Evolutionary conservation across 2,113 vertebrate species (phyloP).

Genomic region (Etia nguti): DNA sequence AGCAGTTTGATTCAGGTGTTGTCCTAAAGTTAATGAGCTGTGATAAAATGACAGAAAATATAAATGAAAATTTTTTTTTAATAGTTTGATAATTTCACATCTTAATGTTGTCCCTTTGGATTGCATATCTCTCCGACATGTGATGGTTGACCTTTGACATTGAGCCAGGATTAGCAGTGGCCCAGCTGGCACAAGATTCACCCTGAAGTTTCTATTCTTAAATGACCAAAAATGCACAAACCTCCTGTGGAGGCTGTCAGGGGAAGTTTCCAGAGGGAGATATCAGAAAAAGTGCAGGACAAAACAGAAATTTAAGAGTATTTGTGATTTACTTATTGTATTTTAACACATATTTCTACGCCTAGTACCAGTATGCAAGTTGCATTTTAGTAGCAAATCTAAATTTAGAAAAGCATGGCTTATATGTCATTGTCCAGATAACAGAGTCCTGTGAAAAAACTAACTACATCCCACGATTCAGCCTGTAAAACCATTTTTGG

Average conservation of each 20-base stretch:
- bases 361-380: not conserved
- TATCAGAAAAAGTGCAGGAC: fast-evolving
- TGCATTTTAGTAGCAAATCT: not conserved
- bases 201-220: not conserved
- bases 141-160: not conserved
- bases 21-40: not conserved
- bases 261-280: not conserved
- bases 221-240: not conserved
- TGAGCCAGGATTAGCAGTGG: not conserved
- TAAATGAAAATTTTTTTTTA: not conserved
- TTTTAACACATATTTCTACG: not conserved
- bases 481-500: not conserved
- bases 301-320: not conserved
- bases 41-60: not conserved
- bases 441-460: not conserved
- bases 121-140: not conserved
- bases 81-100: not conserved
- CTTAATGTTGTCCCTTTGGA: not conserved
- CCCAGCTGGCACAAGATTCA: not conserved
- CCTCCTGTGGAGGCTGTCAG: fast-evolving
- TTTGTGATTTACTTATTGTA: not conserved
- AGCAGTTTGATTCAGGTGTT: not conserved
- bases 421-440: not conserved
- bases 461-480: not conserved
- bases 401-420: not conserved